phyloP scores from a whole-genome alignment of 2,888 invertebrate species.

The Choristoneura rosaceana region DNA sequence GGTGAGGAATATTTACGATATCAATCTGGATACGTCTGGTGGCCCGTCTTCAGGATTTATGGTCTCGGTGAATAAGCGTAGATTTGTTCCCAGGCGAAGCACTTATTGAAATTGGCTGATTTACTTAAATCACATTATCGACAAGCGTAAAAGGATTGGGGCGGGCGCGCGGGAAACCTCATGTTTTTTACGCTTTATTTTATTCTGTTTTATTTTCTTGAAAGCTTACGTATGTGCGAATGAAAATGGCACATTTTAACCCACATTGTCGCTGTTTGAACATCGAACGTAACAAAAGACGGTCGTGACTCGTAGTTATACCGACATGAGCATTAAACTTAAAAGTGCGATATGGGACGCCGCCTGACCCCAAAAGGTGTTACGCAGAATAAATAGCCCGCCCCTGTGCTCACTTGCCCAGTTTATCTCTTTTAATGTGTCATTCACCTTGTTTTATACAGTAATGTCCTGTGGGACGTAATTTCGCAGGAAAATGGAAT shows the following conservation, averaged over 20 bases:
- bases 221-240: conserved; percentile 25
- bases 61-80: conserved; percentile 73
- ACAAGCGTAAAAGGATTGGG: conserved; percentile 71
- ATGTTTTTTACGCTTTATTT: conserved; percentile 48
- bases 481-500: conserved; percentile 23
- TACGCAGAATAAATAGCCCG: conserved; percentile 38
- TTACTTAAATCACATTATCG: conserved; percentile 74
- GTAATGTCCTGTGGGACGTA: conserved; percentile 33
- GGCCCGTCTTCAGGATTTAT: conserved; percentile 65
- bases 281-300: conserved; percentile 2
- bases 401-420: conserved; percentile 32
- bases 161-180: conserved; percentile 52
- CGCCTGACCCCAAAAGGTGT: conserved; percentile 30
- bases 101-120: conserved; percentile 84
- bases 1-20: conserved; percentile 71
- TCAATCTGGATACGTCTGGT: conserved; percentile 68
- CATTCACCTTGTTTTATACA: conserved; percentile 37
- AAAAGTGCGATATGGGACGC: conserved; percentile 32
- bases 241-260: conserved; percentile 20
- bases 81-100: conserved; percentile 72
- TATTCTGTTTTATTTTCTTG: conserved; percentile 34
- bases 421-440: conserved; percentile 41
- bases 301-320: not conserved
- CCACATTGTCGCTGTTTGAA: conserved; percentile 16
- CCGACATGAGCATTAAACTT: conserved; percentile 21